Evolutionary conservation across 2,888 invertebrate species (phyloP).

Genomic region (Drosophila silvestris): DNA sequence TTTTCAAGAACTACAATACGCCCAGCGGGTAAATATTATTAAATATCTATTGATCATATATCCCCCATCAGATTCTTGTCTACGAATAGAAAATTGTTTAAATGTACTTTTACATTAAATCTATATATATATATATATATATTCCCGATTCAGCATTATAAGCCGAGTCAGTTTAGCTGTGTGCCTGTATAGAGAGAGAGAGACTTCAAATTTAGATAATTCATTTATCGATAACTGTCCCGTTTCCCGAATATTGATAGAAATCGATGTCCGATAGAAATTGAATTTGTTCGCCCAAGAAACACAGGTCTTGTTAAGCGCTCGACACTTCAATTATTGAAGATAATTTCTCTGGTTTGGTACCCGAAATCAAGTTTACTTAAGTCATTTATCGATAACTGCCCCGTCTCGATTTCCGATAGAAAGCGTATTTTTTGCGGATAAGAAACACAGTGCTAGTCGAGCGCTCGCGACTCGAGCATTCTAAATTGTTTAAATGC

Average conservation of each 20-base stretch:
- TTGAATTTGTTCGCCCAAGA: neutral
- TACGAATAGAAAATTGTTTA: neutral
- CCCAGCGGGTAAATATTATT: slow-evolving; percentile 88
- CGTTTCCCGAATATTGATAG: neutral
- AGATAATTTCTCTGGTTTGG: neutral
- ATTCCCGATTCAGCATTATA: neutral
- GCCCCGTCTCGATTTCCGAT: neutral
- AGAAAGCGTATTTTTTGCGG: neutral
- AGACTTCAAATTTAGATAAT: neutral
- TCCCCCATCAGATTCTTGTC: neutral
- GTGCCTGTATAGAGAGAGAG: neutral
- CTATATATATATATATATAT: neutral
- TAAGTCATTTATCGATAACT: neutral
- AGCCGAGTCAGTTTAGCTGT: neutral
- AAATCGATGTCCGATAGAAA: neutral
- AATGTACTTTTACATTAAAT: no score
- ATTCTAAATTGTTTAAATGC: neutral
- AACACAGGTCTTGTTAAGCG: neutral
- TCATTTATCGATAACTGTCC: neutral
- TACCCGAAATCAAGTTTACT: neutral
- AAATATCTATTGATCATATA: neutral
- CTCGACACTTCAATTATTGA: neutral
- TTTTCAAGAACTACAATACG: slow-evolving; percentile 96
- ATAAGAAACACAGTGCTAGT: no score
- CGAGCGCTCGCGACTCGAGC: no score